Evolutionary conservation across 2,113 vertebrate genomes (phyloP), one percentile per base, ranked within the genome.

Genomic region (Lepisosteus oculatus): DNA sequence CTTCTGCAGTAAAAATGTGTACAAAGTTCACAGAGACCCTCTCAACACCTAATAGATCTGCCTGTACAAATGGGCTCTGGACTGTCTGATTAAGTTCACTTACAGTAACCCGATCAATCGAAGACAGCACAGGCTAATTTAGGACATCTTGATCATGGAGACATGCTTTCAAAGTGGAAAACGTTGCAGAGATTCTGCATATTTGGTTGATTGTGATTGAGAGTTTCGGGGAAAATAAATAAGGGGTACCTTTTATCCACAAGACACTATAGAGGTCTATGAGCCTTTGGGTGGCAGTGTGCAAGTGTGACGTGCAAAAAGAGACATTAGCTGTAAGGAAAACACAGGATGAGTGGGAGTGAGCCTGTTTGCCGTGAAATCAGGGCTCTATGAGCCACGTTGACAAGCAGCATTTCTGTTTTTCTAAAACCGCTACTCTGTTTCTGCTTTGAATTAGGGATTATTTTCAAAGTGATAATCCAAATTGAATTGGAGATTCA

Each of bases 21-120:
- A 29, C 29, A 29, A 29, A 2, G 29, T 29, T 29, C 29, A 29
- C 29, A 29, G 29, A 29, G 29, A 29, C 29, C 29, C 29, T 29
- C 29, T 29, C 29, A 29, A 29, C 29, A 29, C 29, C 1, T 29
- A 29, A 29, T 29, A 29, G 86, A 87, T 86, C 83, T 91, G 89
- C 87, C 90, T 91, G 85, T 82, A 83, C 76, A 77, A 76, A 72
- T 78, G 81, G 80, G 81, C 81, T 83, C 80, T 86, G 79, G 83
- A 80, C 74, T 74, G 78, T 73, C 84, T 81, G 86, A 88, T 90
- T 88, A 87, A 85, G 87, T 85, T 70, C 80, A 84, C 82, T 85
- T 88, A 88, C 83, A 85, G 78, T 86, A 90, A 86, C 91, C 89
- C 86, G 90, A 91, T 92, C 90, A 92, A 90, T 92, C 88, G 86